A percentile compares a stretch with the other conserved stretches of the same genome.
These are phyloP conservation scores for Drosophila gunungcola DNA, from an alignment of 1,140 invertebrate genomes.

Conservation along the genomic window DNA sequence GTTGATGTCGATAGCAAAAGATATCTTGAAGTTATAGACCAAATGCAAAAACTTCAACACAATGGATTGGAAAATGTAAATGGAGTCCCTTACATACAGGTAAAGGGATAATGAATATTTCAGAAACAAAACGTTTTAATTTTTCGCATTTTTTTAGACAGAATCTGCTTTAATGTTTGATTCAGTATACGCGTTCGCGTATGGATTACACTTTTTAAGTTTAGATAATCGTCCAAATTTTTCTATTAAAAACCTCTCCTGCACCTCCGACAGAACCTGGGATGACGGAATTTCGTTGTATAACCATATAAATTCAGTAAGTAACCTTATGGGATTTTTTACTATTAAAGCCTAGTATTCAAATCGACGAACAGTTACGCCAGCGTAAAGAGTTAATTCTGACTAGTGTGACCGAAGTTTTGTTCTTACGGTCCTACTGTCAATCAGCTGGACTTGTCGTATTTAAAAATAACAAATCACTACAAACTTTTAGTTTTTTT, in stretches of 20 bases:
- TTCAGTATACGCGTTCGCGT: constrained; percentile 94
- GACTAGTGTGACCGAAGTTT: too few species aligned
- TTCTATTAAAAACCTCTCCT: constrained; percentile 91
- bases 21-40: constrained; percentile 90
- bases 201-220: constrained; percentile 88
- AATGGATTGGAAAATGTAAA: constrained; percentile 72
- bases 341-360: too few species aligned
- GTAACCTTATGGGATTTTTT: not conserved
- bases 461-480: too few species aligned
- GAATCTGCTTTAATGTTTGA: constrained; percentile 96
- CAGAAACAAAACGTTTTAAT: not conserved
- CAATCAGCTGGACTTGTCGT: too few species aligned
- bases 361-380: too few species aligned
- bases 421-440: too few species aligned
- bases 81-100: constrained; percentile 70
- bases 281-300: constrained; percentile 93
- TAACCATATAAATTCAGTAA: constrained; percentile 92
- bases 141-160: constrained; percentile 87
- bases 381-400: too few species aligned
- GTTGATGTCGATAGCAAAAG: constrained; percentile 92
- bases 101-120: constrained; percentile 5
- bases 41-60: constrained; percentile 94
- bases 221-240: constrained; percentile 89
- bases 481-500: too few species aligned
- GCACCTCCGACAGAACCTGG: constrained; percentile 93